Percentiles rank a stretch among this genome's conserved stretches.
phyloP scores from a whole-genome alignment of 2,888 invertebrate species.

The Eupithecia subumbrata region DNA sequence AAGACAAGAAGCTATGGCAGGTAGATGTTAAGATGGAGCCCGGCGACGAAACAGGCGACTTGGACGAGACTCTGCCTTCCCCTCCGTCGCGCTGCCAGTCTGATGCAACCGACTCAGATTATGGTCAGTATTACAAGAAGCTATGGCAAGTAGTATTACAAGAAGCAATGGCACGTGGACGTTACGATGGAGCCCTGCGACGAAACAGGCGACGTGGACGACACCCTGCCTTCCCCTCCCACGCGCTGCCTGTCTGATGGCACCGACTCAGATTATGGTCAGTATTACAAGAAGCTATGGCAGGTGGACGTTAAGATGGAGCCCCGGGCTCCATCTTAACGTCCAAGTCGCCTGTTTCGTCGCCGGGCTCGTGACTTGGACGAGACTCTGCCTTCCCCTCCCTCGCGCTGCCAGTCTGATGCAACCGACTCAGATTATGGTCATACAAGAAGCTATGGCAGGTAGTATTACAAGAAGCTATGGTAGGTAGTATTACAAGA shows the following conservation, averaged over 20 bases:
- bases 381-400: not conserved
- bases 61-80: not conserved
- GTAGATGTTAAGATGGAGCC: slow-evolving; percentile 36
- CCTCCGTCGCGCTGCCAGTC: slow-evolving; percentile 4
- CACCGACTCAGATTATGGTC: no score
- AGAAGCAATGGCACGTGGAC: no score
- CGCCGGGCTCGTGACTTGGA: no score
- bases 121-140: slow-evolving; percentile 18
- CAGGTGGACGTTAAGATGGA: slow-evolving; percentile 36
- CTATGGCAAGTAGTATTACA: no score
- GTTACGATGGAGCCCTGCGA: no score
- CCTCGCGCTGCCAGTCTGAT: slow-evolving; percentile 11
- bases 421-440: slow-evolving; percentile 32
- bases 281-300: slow-evolving; percentile 11
- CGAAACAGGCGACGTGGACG: no score
- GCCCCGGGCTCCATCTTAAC: not conserved
- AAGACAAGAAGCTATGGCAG: slow-evolving; percentile 30
- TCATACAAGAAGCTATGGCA: not conserved
- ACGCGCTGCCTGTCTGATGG: no score
- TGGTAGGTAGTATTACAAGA: no score
- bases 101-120: slow-evolving; percentile 28
- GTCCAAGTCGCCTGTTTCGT: no score
- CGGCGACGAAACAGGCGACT: not conserved
- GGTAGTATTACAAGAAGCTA: no score
- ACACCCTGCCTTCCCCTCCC: no score